Evolutionary conservation across 2,888 invertebrate genomes (phyloP), one percentile per base, ranked within the genome.

Genomic region (Latrodectus hesperus): DNA sequence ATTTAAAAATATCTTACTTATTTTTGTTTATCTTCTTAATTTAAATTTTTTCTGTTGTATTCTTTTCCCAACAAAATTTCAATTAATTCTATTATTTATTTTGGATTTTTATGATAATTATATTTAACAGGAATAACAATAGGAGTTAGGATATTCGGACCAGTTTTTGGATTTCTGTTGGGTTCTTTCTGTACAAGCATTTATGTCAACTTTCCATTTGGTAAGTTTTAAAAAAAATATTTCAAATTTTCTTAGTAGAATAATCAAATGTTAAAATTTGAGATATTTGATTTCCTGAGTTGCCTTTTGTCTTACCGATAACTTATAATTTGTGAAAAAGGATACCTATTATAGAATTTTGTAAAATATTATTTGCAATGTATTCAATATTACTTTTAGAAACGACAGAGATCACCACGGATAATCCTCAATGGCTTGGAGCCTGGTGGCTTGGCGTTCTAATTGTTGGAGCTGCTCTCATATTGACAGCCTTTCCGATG

Each of bases 381-480:
- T 3, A 38, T 38, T 38, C 38, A 38, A 38, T 38, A 38, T 38
- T 38, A 38, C 6, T 38, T 79, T 12, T 68, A 88, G 88, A 83
- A 81, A 82, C 72, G 16, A 60, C 83, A 11, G 89, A 86, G 49
- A 78, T 90, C 55, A 89, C 88, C 14, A 90, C 90, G 12, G 94
- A 94, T 67, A 96, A 97, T 93, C 96, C 96, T 8, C 94, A 96
- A 92, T 98, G 98, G 97, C 96, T 98, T 74, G 98, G 98, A 76
- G 98, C 98, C 71, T 99, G 98, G 98, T 99, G 98, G 98, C 93
- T 99, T 87, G 98, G 96, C 94, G 93, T 95, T 94, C 94, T 93
- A 12, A 90, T 98, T 91, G 97, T 98, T 91, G 96, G 97, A 1
- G 94, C 95, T 1, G 94, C 97, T 90, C 94, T 98, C 91, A 94